Evolutionary conservation across 1,140 invertebrate species (phyloP).

Genomic region (Archegozetes longisetosus): DNA sequence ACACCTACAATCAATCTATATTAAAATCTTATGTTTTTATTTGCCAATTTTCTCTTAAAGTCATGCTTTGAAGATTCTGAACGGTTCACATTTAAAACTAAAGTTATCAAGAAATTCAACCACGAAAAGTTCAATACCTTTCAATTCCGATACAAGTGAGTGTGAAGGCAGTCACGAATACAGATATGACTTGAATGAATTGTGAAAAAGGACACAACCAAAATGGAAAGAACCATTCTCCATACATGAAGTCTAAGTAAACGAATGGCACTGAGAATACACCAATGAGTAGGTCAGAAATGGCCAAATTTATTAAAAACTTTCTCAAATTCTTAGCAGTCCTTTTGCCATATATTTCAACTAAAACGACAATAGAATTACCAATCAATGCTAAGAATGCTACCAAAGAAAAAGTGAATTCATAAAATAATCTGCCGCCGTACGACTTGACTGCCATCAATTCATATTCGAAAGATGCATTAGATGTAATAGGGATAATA

Average conservation of each 20-base stretch:
- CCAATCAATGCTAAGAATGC: slow-evolving; percentile 27
- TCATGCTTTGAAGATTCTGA: too few species aligned
- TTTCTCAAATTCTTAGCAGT: slow-evolving; percentile 27
- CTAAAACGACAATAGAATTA: slow-evolving; percentile 29
- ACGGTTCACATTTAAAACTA: too few species aligned
- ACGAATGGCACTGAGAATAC: slow-evolving; percentile 34
- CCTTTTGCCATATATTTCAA: slow-evolving; percentile 27
- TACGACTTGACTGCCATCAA: too few species aligned
- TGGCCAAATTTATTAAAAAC: slow-evolving; percentile 31
- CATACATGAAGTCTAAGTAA: slow-evolving; percentile 32
- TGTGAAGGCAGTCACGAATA: slow-evolving; percentile 32
- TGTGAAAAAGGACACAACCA: slow-evolving; percentile 30
- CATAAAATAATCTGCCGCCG: too few species aligned
- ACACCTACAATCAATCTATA: too few species aligned
- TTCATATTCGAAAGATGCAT: too few species aligned
- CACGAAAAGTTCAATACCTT: slow-evolving; percentile 26
- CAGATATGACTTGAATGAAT: slow-evolving; percentile 31
- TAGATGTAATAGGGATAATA: too few species aligned
- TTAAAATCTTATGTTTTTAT: too few species aligned
- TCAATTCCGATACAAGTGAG: slow-evolving; percentile 32
- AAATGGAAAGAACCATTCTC: slow-evolving; percentile 30
- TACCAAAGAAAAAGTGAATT: too few species aligned
- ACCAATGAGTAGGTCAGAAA: slow-evolving; percentile 32
- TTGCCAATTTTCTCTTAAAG: too few species aligned
- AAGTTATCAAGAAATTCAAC: too few species aligned